Evolutionary conservation across 2,888 invertebrate genomes (phyloP).

Genomic region (Calameuta idolon): DNA sequence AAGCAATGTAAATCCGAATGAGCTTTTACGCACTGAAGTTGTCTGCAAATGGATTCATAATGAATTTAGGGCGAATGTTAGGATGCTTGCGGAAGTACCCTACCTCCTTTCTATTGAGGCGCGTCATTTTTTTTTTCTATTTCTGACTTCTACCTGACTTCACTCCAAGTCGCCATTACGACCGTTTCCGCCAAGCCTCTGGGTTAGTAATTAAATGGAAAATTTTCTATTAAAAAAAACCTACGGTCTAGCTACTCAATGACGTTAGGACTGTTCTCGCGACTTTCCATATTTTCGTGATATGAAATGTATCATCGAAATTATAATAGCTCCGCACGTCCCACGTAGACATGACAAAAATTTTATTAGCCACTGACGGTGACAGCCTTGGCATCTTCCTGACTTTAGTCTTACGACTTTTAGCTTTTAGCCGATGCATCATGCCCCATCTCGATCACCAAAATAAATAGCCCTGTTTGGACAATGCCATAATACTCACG

Average conservation of each 20-base stretch:
- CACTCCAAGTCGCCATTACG: neutral
- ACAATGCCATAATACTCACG: neutral
- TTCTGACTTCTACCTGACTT: neutral
- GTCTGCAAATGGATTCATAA: neutral
- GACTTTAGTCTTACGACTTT: neutral
- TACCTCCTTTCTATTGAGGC: neutral
- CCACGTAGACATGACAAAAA: neutral
- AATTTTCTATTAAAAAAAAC: too few relatives aligned
- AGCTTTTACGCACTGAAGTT: neutral
- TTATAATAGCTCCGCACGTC: neutral
- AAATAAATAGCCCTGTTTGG: slow-evolving; percentile 1
- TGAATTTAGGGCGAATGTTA: neutral
- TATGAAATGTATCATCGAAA: neutral
- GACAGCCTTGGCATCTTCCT: neutral
- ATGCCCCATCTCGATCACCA: neutral
- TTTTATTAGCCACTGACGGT: neutral
- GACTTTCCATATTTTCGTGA: neutral
- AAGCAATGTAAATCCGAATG: neutral
- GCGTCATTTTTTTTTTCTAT: neutral
- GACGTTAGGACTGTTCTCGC: neutral
- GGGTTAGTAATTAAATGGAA: too few relatives aligned
- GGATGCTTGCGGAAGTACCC: neutral
- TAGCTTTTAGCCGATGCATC: neutral
- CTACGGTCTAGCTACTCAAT: neutral
- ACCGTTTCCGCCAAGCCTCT: too few relatives aligned